These are phyloP conservation scores for Drosophila neonasuta DNA, from an alignment of 2,888 invertebrate species.

Conservation along the genomic window DNA sequence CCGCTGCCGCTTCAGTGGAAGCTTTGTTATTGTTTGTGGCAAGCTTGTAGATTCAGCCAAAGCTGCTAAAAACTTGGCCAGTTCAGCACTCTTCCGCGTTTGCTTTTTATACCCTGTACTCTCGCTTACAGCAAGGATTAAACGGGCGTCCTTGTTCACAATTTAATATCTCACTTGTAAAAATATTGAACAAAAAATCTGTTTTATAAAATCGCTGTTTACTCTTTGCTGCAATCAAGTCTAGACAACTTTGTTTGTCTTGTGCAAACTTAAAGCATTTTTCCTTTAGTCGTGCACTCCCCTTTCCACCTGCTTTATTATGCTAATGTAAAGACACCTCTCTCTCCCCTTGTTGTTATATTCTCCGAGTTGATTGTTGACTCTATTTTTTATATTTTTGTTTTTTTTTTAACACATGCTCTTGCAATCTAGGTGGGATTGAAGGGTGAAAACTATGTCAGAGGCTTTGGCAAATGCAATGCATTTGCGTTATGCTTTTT, in stretches of 20 bases:
- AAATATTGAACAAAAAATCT: neutral
- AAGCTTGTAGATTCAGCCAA: conserved; percentile 65
- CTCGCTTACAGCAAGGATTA: neutral
- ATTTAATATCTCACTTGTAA: neutral
- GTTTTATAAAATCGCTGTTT: neutral
- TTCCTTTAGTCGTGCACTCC: conserved; percentile 15
- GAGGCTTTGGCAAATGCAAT: conserved; percentile 50
- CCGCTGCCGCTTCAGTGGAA: conserved; percentile 14
- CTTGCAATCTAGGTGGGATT: conserved; percentile 13
- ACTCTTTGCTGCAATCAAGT: neutral
- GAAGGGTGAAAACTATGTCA: conserved; percentile 64
- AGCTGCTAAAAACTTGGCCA: conserved; percentile 62
- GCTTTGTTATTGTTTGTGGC: conserved; percentile 36
- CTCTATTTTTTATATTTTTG: conserved; percentile 14
- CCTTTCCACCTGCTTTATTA: conserved; percentile 48
- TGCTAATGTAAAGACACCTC: conserved; percentile 57
- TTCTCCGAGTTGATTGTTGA: conserved; percentile 45
- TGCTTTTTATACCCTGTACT: conserved; percentile 35
- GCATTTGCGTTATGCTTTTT: conserved; percentile 69
- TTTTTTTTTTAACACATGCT: conserved; percentile 22
- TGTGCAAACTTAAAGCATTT: conserved; percentile 1
- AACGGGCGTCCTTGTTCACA: neutral
- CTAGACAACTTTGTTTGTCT: neutral
- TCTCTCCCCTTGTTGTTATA: conserved; percentile 30
- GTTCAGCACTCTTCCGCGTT: conserved; percentile 32